A percentile compares a stretch with the other conserved stretches of the same genome.
phyloP scores from a whole-genome alignment of 2,888 invertebrate genomes.

The Hetaerina titia region DNA sequence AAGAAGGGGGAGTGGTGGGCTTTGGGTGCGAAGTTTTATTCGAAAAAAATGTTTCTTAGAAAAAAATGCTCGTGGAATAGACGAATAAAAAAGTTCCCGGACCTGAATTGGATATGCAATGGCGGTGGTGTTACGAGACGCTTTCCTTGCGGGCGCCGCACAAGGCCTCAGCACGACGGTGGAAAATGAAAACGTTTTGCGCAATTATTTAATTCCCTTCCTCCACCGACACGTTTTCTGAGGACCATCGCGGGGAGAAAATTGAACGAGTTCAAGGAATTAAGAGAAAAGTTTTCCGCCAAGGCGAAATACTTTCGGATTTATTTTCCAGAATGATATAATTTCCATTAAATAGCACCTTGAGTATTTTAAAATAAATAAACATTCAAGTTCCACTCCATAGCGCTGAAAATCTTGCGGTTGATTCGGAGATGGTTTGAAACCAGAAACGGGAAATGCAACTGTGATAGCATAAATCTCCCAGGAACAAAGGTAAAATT shows the following conservation, averaged over 20 bases:
- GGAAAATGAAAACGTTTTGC: not conserved
- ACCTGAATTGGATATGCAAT: not conserved
- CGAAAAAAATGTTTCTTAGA: not conserved
- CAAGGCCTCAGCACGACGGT: not conserved
- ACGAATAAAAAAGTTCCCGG: not conserved
- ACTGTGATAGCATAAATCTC: too few relatives aligned
- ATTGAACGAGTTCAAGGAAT: not conserved
- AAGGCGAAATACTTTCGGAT: not conserved
- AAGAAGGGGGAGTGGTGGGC: not conserved
- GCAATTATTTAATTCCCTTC: not conserved
- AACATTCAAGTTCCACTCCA: too few relatives aligned
- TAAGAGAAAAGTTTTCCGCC: not conserved
- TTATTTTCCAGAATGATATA: not conserved
- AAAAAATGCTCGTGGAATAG: not conserved
- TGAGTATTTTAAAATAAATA: too few relatives aligned
- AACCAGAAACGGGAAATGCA: too few relatives aligned
- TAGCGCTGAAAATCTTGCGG: too few relatives aligned
- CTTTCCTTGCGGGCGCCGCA: not conserved
- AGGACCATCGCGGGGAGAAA: not conserved
- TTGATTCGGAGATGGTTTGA: too few relatives aligned
- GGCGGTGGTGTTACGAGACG: not conserved
- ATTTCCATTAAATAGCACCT: not conserved
- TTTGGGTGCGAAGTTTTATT: not conserved
- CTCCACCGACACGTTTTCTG: not conserved
- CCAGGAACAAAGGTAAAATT: too few relatives aligned